A percentile compares a stretch with the other conserved stretches of the same genome.
These are phyloP conservation scores for Callinectes sapidus DNA, from an alignment of 2,888 invertebrate genomes.

Conservation along the genomic window DNA sequence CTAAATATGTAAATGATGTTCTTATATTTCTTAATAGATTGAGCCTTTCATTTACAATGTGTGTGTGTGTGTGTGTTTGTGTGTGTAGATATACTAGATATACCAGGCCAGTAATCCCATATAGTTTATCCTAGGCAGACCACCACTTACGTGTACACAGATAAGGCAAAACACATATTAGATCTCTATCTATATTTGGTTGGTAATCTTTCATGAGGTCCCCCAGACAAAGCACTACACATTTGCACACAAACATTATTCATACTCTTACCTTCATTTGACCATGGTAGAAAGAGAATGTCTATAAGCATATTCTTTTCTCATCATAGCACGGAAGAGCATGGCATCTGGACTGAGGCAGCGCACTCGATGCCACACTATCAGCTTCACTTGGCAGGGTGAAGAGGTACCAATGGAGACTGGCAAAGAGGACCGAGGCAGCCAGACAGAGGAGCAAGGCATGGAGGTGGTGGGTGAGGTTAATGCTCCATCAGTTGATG, in stretches of 20 bases:
- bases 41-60: too few relatives aligned
- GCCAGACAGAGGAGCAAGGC: constrained; percentile 46
- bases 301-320: background rate
- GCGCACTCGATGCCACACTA: constrained; percentile 41
- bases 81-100: too few relatives aligned
- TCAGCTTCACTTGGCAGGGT: constrained; percentile 27
- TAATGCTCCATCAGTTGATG: constrained; percentile 3
- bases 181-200: too few relatives aligned
- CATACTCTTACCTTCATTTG: background rate
- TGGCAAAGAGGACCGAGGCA: constrained; percentile 39
- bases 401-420: constrained; percentile 23
- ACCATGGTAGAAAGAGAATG: background rate
- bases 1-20: too few relatives aligned
- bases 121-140: background rate
- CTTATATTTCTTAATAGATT: too few relatives aligned
- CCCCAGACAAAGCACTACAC: background rate
- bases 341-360: constrained; percentile 40
- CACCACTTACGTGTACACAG: background rate
- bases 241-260: background rate
- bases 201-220: background rate
- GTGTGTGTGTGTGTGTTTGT: too few relatives aligned
- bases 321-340: background rate
- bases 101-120: too few relatives aligned
- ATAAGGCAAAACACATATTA: too few relatives aligned
- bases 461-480: constrained; percentile 7